Conservation (phyloP, 2,888 invertebrate genomes). For the Caradrina clavipalpis region DNA sequence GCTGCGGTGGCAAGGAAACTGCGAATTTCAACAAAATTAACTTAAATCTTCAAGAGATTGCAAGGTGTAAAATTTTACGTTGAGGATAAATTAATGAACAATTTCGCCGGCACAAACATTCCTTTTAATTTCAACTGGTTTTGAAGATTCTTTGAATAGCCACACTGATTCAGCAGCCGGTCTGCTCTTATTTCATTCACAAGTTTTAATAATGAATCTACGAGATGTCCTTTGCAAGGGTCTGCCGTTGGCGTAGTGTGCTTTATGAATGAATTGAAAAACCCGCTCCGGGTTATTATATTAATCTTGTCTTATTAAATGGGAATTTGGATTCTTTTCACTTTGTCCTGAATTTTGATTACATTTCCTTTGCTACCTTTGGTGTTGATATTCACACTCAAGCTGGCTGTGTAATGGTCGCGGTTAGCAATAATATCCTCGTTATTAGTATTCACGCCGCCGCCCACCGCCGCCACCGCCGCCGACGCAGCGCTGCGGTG, state of each 20-base stretch:
- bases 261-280: constrained; percentile 46
- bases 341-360: neutral
- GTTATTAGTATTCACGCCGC: constrained; percentile 81
- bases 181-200: constrained; percentile 50
- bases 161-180: constrained; percentile 54
- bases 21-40: constrained; percentile 77
- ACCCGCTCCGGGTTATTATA: constrained; percentile 29
- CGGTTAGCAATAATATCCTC: constrained; percentile 70
- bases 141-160: constrained; percentile 67
- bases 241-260: constrained; percentile 34
- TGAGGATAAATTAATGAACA: constrained; percentile 75
- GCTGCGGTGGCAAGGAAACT: constrained; percentile 68
- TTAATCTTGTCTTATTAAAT: constrained; percentile 47
- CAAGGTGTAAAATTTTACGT: constrained; percentile 73
- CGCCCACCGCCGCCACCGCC: constrained; percentile 54
- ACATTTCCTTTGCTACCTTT: constrained; percentile 5
- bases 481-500: constrained; percentile 67
- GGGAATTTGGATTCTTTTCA: constrained; percentile 21
- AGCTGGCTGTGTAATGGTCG: constrained; percentile 53
- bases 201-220: constrained; percentile 60
- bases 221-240: constrained; percentile 46
- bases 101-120: constrained; percentile 71
- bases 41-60: constrained; percentile 74
- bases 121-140: constrained; percentile 68
- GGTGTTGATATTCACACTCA: constrained; percentile 16